Evolutionary conservation across 2,797 vertebrate species (phyloP).

Genomic region (Enteromius trimaculatus): DNA sequence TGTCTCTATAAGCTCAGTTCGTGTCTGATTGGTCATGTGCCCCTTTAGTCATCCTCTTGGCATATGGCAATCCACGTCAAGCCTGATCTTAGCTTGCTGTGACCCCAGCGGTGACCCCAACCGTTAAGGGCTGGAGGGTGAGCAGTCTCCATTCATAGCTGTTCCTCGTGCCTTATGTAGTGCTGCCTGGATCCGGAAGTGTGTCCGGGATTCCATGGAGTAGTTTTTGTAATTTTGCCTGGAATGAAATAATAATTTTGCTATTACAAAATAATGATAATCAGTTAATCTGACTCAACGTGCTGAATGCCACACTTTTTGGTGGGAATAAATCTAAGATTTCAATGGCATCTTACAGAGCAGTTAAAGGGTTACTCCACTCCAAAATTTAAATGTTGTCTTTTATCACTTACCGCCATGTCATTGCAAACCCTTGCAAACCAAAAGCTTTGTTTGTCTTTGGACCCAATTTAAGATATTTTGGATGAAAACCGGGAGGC

Average conservation of each 20-base stretch:
- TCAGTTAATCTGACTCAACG: not conserved
- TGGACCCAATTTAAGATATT: too few species aligned
- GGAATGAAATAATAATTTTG: not conserved
- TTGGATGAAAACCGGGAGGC: too few species aligned
- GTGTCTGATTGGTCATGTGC: constrained; percentile 22
- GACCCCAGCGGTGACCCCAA: not conserved
- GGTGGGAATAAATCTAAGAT: not conserved
- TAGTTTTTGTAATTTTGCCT: constrained; percentile 99
- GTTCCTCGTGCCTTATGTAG: constrained; percentile 87
- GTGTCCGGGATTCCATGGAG: constrained; percentile 98
- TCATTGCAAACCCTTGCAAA: too few species aligned
- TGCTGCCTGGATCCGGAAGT: constrained; percentile 98
- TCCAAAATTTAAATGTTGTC: too few species aligned
- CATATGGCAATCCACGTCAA: not conserved
- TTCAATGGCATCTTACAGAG: not conserved
- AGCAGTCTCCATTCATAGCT: constrained; percentile 78
- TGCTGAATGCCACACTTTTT: not conserved
- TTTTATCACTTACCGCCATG: too few species aligned
- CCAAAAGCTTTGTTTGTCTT: too few species aligned
- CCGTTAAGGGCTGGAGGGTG: constrained; percentile 76
- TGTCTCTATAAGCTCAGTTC: constrained; percentile 16
- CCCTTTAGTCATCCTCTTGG: constrained; percentile 24
- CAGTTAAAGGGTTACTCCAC: not conserved
- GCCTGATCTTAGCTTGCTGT: constrained; percentile 37
- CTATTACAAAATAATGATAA: too few species aligned